phyloP scores from a whole-genome alignment of 2,797 vertebrate species.

The Phylloscopus collybita region DNA sequence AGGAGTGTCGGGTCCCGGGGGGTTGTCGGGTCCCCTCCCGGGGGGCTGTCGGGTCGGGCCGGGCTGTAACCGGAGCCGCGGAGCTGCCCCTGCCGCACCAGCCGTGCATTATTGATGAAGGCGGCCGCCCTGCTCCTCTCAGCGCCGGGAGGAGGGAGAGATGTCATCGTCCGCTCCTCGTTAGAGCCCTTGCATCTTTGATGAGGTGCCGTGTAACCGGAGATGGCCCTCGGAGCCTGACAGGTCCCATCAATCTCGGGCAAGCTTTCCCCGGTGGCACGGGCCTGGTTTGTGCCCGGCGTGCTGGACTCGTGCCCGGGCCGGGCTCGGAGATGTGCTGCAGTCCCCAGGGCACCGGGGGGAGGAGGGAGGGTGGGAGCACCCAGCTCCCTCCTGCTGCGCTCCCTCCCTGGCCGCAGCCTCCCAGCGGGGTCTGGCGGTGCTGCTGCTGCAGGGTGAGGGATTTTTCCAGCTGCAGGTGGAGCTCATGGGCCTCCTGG shows the following conservation, averaged over 20 bases:
- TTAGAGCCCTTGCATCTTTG: conserved; percentile 78
- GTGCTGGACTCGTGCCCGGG: not conserved
- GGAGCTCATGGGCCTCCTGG: not conserved
- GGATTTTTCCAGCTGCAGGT: not conserved
- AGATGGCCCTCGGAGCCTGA: conserved; percentile 32
- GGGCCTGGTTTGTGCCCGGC: not conserved
- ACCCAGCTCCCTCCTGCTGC: not conserved
- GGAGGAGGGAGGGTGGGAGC: not conserved
- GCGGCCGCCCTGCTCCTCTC: not conserved
- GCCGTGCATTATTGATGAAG: conserved; percentile 69
- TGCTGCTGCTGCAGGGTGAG: not conserved
- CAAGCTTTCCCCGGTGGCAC: not conserved
- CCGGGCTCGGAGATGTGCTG: not conserved
- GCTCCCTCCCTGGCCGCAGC: not conserved
- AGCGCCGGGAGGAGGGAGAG: conserved; percentile 50
- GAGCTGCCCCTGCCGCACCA: not conserved
- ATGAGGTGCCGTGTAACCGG: conserved; percentile 66
- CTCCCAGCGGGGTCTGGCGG: not conserved
- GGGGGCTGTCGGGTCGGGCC: too few relatives aligned
- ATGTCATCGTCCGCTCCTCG: conserved; percentile 74
- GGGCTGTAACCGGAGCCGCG: conserved; percentile 20
- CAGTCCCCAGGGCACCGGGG: rapidly evolving
- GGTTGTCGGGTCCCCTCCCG: rapidly evolving
- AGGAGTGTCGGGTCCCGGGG: too few relatives aligned
- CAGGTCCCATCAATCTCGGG: conserved; percentile 62